phyloP scores from a whole-genome alignment of 64 coral and sea anemone genomes.

The Pachyseris speciosa region DNA sequence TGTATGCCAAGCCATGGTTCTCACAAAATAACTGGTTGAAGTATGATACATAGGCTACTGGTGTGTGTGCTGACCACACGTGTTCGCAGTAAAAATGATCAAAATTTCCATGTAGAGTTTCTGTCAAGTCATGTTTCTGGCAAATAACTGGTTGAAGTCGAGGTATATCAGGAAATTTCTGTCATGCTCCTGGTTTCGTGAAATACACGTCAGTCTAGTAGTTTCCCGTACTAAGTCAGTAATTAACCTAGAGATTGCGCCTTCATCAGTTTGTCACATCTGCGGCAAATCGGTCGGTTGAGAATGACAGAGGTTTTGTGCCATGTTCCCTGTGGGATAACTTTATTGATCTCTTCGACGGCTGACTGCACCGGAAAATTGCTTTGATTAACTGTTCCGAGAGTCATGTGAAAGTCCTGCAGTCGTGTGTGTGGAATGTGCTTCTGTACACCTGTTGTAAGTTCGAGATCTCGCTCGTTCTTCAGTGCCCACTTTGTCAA shows the following conservation, averaged over 20 bases:
- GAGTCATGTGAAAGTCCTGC: slow-evolving; percentile 78
- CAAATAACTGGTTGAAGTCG: too few relatives aligned
- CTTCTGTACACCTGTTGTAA: slow-evolving; percentile 48
- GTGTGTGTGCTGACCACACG: too few relatives aligned
- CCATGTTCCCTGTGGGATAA: slow-evolving; percentile 66
- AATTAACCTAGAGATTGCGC: neutral
- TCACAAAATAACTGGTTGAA: too few relatives aligned
- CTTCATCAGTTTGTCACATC: slow-evolving; percentile 43
- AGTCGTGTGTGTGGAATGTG: slow-evolving; percentile 50
- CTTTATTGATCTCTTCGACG: slow-evolving; percentile 59
- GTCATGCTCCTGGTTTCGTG: too few relatives aligned
- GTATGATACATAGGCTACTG: too few relatives aligned
- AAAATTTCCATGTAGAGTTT: too few relatives aligned
- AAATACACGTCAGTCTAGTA: too few relatives aligned
- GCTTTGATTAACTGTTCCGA: slow-evolving; percentile 61
- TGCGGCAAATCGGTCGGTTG: slow-evolving; percentile 36
- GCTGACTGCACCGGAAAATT: slow-evolving; percentile 50
- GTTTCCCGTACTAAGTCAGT: too few relatives aligned
- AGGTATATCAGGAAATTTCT: too few relatives aligned
- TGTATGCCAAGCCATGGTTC: too few relatives aligned
- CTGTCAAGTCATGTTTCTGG: too few relatives aligned
- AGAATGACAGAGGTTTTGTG: slow-evolving; percentile 47
- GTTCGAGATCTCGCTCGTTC: slow-evolving; percentile 54
- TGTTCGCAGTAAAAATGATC: too few relatives aligned
- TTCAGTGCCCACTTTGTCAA: slow-evolving; percentile 34